Conservation (phyloP, 1,140 invertebrate genomes). For the Pseudomyrmex sp. region DNA sequence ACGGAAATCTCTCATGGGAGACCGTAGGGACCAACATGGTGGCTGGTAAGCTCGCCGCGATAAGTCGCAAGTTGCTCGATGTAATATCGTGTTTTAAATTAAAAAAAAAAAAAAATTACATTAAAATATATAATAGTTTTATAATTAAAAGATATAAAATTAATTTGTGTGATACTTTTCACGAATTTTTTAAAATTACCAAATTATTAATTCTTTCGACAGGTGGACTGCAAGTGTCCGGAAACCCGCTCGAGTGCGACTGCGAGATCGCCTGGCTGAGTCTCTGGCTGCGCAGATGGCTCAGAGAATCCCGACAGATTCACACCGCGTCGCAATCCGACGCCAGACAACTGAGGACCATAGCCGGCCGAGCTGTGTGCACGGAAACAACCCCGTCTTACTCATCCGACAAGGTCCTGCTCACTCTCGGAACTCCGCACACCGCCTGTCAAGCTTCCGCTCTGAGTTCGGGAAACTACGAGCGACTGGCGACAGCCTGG, state of each 20-base stretch:
- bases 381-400: conserved; percentile 84
- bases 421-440: conserved; percentile 85
- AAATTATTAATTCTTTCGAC: neutral
- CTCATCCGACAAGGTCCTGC: conserved; percentile 81
- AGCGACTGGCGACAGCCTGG: conserved; percentile 75
- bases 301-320: conserved; percentile 91
- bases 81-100: neutral
- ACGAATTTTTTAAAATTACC: neutral
- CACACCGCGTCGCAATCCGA: conserved; percentile 87
- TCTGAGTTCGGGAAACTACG: conserved; percentile 82
- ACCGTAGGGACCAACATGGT: conserved; percentile 92
- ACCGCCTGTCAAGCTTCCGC: conserved; percentile 87
- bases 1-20: conserved; percentile 94
- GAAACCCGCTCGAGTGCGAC: conserved; percentile 94
- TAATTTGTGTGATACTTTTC: too few relatives aligned
- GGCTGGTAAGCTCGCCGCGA: conserved; percentile 86
- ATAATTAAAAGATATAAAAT: neutral
- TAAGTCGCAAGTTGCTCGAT: neutral
- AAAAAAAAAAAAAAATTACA: neutral
- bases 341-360: conserved; percentile 81
- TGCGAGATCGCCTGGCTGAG: conserved; percentile 96
- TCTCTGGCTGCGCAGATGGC: conserved; percentile 94
- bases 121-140: neutral
- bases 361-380: conserved; percentile 83
- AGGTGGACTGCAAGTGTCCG: conserved; percentile 93